Evolutionary conservation across 23 tunicate genomes (phyloP).

Genomic region (Styela clava): DNA sequence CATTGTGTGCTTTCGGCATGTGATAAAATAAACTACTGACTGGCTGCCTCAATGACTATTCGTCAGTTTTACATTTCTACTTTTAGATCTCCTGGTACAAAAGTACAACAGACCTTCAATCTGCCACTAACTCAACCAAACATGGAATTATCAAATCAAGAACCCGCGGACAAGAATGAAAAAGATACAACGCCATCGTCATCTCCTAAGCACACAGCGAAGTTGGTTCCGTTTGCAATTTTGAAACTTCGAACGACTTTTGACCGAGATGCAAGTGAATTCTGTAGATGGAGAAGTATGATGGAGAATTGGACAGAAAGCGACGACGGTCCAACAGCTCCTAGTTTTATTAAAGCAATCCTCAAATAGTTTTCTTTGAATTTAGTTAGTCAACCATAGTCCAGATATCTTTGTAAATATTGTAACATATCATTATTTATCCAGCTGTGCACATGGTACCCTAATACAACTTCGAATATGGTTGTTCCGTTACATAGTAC

Average conservation of each 20-base stretch:
- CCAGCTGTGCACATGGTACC: too few species aligned
- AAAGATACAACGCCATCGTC: not conserved
- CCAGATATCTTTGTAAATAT: too few species aligned
- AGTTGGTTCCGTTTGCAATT: not conserved
- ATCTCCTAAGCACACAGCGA: not conserved
- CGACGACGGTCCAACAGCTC: constrained; percentile 3
- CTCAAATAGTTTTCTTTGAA: too few species aligned
- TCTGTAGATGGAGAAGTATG: constrained; percentile 59
- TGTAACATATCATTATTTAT: too few species aligned
- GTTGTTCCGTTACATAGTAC: too few species aligned
- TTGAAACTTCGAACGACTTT: constrained; percentile 33
- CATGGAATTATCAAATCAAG: not conserved
- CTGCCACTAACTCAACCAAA: constrained; percentile 61
- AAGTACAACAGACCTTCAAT: constrained; percentile 17
- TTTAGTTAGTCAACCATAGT: too few species aligned
- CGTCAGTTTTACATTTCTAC: too few species aligned
- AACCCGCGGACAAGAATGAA: not conserved
- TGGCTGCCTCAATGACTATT: too few species aligned
- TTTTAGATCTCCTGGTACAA: too few species aligned
- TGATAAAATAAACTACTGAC: too few species aligned
- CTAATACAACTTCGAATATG: too few species aligned
- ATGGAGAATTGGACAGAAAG: constrained; percentile 30
- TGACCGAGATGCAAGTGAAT: constrained; percentile 76
- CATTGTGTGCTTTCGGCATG: too few species aligned
- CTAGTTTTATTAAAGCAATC: not conserved